These are phyloP conservation scores for Rhingia campestris DNA, from an alignment of 2,888 invertebrate species.

Conservation along the genomic window DNA sequence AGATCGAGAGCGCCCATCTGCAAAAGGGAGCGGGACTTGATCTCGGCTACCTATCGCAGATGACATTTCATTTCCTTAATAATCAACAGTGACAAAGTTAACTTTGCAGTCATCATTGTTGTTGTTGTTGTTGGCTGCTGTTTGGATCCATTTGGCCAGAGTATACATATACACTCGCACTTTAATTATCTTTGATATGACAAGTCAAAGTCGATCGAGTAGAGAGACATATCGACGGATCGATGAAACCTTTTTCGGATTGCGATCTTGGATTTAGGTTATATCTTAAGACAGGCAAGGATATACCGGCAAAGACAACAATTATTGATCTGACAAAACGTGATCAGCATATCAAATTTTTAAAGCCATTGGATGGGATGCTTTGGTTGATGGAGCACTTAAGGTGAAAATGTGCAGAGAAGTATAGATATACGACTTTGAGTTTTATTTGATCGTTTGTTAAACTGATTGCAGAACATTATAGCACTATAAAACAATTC, in stretches of 20 bases:
- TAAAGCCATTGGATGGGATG: constrained; percentile 6
- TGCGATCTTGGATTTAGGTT: constrained; percentile 65
- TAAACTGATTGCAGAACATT: no score
- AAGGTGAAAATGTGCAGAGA: neutral
- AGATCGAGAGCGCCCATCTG: constrained; percentile 25
- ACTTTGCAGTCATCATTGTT: neutral
- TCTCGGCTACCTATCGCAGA: constrained; percentile 29
- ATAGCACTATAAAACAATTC: no score
- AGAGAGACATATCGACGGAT: constrained; percentile 54
- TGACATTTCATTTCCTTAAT: constrained; percentile 59
- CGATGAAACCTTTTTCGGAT: constrained; percentile 74
- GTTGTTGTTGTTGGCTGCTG: constrained; percentile 6
- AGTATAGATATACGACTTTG: no score
- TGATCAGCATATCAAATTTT: constrained; percentile 66
- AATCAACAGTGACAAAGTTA: constrained; percentile 38
- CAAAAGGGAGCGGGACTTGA: constrained; percentile 15
- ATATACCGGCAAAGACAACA: constrained; percentile 48
- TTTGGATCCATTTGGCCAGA: neutral
- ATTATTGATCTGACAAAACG: constrained; percentile 64
- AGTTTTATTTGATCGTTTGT: no score
- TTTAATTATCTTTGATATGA: constrained; percentile 67
- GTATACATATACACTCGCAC: constrained; percentile 40
- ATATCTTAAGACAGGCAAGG: constrained; percentile 32
- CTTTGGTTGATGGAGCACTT: neutral
- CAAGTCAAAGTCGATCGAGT: constrained; percentile 40